Percentiles rank a stretch among this genome's conserved stretches.
Evolutionary conservation across 2,113 vertebrate species (phyloP).

Genomic region (Gavia stellata): DNA sequence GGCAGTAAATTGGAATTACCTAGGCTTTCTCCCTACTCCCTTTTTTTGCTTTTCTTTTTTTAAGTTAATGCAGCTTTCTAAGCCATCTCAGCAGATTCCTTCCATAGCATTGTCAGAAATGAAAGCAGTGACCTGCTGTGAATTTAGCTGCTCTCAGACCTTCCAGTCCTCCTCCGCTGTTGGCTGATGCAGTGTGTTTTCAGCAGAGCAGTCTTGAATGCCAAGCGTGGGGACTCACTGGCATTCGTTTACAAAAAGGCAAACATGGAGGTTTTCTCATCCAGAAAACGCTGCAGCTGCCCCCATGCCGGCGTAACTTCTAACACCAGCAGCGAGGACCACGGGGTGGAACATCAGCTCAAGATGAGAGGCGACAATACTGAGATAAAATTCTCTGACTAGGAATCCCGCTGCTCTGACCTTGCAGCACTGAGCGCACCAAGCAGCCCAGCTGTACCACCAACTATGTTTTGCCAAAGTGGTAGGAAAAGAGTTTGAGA

Average conservation of each 20-base stretch:
- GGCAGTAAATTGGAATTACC: not conserved
- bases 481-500: not conserved
- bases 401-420: not conserved
- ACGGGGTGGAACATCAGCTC: not conserved
- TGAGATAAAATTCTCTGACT: not conserved
- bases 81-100: not conserved
- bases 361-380: not conserved
- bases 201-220: not conserved
- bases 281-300: conserved; percentile 33
- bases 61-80: not conserved
- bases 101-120: not conserved
- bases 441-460: not conserved
- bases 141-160: not conserved
- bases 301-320: not conserved
- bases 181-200: not conserved
- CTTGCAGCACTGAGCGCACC: not conserved
- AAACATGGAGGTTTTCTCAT: not conserved
- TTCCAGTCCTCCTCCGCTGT: not conserved
- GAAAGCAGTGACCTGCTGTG: not conserved
- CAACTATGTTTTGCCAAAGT: not conserved
- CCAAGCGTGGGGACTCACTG: not conserved
- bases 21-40: not conserved
- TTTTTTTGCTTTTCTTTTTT: too few relatives aligned
- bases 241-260: not conserved
- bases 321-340: not conserved